Percentiles rank a stretch among this genome's conserved stretches.
Evolutionary conservation across 2,797 vertebrate genomes (phyloP).

Genomic region (Basileuterus tristriatus): DNA sequence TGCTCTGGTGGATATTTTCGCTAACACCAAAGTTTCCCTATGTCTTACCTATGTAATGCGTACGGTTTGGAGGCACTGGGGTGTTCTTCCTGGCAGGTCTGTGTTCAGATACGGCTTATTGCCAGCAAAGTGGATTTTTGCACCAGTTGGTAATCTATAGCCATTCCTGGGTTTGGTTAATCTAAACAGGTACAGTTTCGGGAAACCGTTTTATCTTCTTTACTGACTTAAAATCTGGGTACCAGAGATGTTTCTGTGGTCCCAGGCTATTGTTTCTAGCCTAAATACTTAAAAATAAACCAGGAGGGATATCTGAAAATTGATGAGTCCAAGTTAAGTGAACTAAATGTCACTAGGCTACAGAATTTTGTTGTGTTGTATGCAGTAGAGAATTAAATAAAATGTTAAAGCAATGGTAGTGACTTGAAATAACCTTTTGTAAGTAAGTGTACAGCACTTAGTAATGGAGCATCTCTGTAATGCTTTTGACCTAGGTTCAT

Average conservation of each 20-base stretch:
- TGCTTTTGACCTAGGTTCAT: not conserved
- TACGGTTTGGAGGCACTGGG: fast-evolving
- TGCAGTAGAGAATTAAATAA: fast-evolving
- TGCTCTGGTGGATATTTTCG: fast-evolving
- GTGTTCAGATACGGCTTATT: fast-evolving
- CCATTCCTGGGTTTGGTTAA: fast-evolving
- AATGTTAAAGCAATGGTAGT: not conserved
- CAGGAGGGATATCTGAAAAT: not conserved
- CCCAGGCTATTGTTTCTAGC: not conserved
- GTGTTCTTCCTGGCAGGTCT: no score
- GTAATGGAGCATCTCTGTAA: not conserved
- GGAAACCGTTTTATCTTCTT: not conserved
- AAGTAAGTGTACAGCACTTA: not conserved
- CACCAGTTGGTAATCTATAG: fast-evolving
- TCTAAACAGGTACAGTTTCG: fast-evolving
- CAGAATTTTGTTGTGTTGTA: not conserved
- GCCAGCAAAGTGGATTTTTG: fast-evolving
- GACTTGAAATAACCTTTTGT: not conserved
- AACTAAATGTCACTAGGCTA: not conserved
- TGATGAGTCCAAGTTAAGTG: not conserved
- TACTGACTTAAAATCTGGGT: not conserved
- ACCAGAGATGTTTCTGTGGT: not conserved
- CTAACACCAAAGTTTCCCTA: fast-evolving
- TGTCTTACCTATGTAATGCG: fast-evolving
- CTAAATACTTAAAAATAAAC: not conserved